Evolutionary conservation across 2,888 invertebrate species (phyloP), one percentile per base, ranked within the genome.

Genomic region (Drosophila neonasuta): DNA sequence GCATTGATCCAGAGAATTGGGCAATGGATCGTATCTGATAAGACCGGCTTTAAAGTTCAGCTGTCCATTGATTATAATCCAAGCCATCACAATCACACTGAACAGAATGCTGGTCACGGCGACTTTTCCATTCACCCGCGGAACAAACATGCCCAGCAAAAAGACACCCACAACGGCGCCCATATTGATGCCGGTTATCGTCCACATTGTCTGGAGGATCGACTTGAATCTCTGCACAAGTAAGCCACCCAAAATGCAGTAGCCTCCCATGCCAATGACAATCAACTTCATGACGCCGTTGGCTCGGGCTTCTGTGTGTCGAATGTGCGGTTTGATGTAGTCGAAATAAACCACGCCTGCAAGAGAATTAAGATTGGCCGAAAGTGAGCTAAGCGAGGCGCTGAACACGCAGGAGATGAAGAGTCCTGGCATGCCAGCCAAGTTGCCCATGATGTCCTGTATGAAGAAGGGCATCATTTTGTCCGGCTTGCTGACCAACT

Each of bases 111-210:
- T 88, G 4, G 76, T 72, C n/a, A 89, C 74, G 0, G 89, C 90
- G 17, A 88, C 90, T 74, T 87, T 89, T 6, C 88, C 92, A 86
- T 93, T 93, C 2, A 92, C 91, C 90, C 93, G 94, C 0, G 95
- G 95, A 61, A 94, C 91, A 71, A 95, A 91, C 92, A 95, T 94
- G 20, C 95, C 95, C 42, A 95, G 88, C 7, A 93, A 91, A 79
- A 95, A 95, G 1, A 94, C 91, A 0, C 94, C 95, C 66, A 94
- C 93, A 2, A 94, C 93, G 10, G 94, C 93, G 2, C 95, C 94
- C 2, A 93, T 91, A 17, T 91, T 91, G 17, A 93, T 90, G 17
- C 92, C 92, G 45, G 91, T 89, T 6, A 92, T 89, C 2, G 92
- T 92, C 45, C 91, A 81, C 8, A 91, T 86, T 2, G 92, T 89